Percentiles rank a stretch among this genome's conserved stretches.
Conservation (phyloP, 1,140 invertebrate genomes). For the Augochlora pura region DNA sequence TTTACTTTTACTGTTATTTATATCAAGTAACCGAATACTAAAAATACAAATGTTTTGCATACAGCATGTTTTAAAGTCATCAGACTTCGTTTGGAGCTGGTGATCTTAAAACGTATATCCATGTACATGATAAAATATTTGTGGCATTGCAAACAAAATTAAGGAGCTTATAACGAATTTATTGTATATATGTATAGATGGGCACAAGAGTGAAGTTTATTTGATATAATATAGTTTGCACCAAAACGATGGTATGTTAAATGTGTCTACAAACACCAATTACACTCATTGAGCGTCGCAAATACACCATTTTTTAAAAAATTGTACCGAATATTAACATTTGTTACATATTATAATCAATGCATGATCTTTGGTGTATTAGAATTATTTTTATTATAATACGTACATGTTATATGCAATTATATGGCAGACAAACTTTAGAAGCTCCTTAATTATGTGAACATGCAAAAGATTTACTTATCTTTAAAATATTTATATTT, state of each 20-base stretch:
- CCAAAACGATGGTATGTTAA: conserved; percentile 45
- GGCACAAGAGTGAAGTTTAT: conserved; percentile 56
- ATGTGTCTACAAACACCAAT: conserved; percentile 56
- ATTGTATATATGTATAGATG: conserved; percentile 58
- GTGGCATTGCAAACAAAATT: conserved; percentile 71
- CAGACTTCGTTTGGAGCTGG: conserved; percentile 51
- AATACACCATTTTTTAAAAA: conserved; percentile 45
- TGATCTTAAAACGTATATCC: conserved; percentile 66
- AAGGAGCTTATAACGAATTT: conserved; percentile 73
- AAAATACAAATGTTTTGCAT: conserved; percentile 79
- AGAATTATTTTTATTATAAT: conserved; percentile 49
- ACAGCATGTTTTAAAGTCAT: conserved; percentile 68
- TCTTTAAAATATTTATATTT: conserved; percentile 75
- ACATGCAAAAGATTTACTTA: conserved; percentile 73
- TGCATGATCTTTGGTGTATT: conserved; percentile 62
- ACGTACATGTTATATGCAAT: conserved; percentile 48
- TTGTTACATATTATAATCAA: conserved; percentile 39
- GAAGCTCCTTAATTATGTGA: conserved; percentile 74
- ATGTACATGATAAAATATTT: conserved; percentile 71
- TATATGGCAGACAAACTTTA: conserved; percentile 68
- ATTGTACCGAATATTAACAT: conserved; percentile 45
- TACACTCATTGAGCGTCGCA: conserved; percentile 60
- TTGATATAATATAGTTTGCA: conserved; percentile 54
- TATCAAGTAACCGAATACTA: conserved; percentile 78
- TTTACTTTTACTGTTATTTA: conserved; percentile 76